Evolutionary conservation across 2,888 invertebrate species (phyloP).

Genomic region (Pheosia gnoma): DNA sequence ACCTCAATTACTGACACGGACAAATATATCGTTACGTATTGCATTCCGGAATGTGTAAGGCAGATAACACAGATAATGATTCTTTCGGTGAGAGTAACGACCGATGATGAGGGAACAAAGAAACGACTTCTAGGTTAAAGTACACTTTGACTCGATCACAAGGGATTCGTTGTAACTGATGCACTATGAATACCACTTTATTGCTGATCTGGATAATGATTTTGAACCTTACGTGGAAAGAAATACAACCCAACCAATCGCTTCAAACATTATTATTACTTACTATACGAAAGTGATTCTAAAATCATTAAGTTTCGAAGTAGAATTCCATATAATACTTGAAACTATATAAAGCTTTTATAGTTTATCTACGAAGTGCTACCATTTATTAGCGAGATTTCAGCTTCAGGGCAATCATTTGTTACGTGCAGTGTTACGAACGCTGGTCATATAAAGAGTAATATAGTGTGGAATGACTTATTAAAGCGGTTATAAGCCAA

Average conservation of each 20-base stretch:
- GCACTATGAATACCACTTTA: too few relatives aligned
- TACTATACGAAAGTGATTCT: too few relatives aligned
- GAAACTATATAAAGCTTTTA: too few relatives aligned
- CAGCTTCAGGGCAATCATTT: conserved; percentile 30
- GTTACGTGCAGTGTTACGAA: conserved; percentile 23
- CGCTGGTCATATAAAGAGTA: conserved; percentile 5
- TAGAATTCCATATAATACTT: too few relatives aligned
- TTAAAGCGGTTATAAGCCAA: conserved; percentile 39
- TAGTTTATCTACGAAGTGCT: too few relatives aligned
- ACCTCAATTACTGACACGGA: conserved; percentile 38
- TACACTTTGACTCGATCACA: neutral
- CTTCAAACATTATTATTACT: too few relatives aligned
- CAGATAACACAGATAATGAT: conserved; percentile 23
- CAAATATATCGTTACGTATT: conserved; percentile 50
- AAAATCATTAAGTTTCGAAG: too few relatives aligned
- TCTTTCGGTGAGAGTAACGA: conserved; percentile 17
- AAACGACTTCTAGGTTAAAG: neutral
- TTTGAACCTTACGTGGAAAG: too few relatives aligned
- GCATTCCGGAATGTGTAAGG: conserved; percentile 42
- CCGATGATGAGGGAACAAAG: neutral
- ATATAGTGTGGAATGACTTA: conserved; percentile 23
- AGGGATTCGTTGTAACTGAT: neutral
- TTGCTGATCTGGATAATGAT: too few relatives aligned
- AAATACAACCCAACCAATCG: too few relatives aligned
- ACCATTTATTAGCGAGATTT: conserved; percentile 24